A percentile compares a stretch with the other conserved stretches of the same genome.
Evolutionary conservation across 2,888 invertebrate genomes (phyloP).

Genomic region (Xylota segnis): DNA sequence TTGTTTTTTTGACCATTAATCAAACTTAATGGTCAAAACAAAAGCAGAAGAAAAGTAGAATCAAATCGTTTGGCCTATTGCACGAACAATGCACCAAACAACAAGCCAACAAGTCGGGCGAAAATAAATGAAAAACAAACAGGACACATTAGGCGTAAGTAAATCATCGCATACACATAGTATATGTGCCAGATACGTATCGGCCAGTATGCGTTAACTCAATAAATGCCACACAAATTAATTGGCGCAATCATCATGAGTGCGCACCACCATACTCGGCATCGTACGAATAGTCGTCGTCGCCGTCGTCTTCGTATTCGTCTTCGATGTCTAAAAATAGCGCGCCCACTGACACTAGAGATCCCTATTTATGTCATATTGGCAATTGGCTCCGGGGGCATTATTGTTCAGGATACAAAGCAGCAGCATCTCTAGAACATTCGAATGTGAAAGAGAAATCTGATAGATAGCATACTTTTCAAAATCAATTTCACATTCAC

Average conservation of each 20-base stretch:
- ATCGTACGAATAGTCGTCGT: not conserved
- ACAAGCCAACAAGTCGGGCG: not conserved
- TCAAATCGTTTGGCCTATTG: constrained; percentile 6
- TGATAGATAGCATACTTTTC: constrained; percentile 21
- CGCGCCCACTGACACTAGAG: constrained; percentile 32
- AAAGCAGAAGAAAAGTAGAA: not conserved
- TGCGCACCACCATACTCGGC: constrained; percentile 13
- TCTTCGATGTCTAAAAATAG: constrained; percentile 63
- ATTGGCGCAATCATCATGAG: constrained; percentile 70
- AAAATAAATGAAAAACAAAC: not conserved
- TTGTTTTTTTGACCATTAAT: constrained; percentile 29
- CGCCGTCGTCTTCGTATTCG: not conserved
- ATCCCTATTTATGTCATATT: constrained; percentile 66
- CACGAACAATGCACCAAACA: constrained; percentile 28
- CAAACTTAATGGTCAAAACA: constrained; percentile 22
- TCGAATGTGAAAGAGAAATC: constrained; percentile 66
- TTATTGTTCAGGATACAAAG: constrained; percentile 44
- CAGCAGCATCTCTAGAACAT: constrained; percentile 62
- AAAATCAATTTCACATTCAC: constrained; percentile 29
- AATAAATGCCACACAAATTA: constrained; percentile 72
- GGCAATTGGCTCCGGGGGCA: constrained; percentile 54
- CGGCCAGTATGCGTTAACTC: constrained; percentile 64
- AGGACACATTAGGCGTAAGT: constrained; percentile 4
- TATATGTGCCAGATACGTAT: constrained; percentile 26
- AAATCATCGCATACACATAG: constrained; percentile 1